A percentile compares a stretch with the other conserved stretches of the same genome.
These are phyloP conservation scores for Apocrypta bakeri DNA, from an alignment of 1,140 invertebrate species.

Conservation along the genomic window DNA sequence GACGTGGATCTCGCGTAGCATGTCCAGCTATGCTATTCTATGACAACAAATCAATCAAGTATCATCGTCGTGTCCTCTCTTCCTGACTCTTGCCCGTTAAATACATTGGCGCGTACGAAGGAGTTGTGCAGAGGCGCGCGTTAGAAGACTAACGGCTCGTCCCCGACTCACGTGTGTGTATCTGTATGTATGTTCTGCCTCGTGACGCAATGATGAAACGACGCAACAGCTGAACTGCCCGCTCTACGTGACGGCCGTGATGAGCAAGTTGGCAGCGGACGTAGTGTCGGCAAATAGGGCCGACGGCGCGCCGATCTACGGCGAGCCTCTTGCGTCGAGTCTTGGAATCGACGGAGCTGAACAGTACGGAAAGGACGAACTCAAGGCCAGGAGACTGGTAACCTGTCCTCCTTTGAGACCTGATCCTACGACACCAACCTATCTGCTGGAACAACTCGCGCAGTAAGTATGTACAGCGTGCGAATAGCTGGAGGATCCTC, in stretches of 20 bases:
- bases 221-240: conserved; percentile 80
- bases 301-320: conserved; percentile 79
- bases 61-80: background rate
- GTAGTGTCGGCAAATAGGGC: conserved; percentile 76
- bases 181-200: background rate
- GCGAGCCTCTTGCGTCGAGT: conserved; percentile 86
- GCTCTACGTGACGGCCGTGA: conserved; percentile 85
- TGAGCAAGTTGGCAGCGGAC: conserved; percentile 83
- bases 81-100: background rate
- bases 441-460: conserved; percentile 89
- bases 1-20: too few relatives aligned
- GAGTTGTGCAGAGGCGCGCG: too few relatives aligned
- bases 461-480: conserved; percentile 79
- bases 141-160: conserved; percentile 1
- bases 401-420: conserved; percentile 88
- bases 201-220: too few relatives aligned
- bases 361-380: conserved; percentile 68
- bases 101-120: background rate
- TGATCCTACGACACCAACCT: conserved; percentile 85
- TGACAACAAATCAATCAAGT: too few relatives aligned
- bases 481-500: background rate
- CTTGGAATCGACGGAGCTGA: conserved; percentile 79
- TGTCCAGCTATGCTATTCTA: too few relatives aligned
- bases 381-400: conserved; percentile 71
- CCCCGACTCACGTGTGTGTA: background rate